phyloP scores from a whole-genome alignment of 2,888 invertebrate species.

The Ecliptopera silaceata region DNA sequence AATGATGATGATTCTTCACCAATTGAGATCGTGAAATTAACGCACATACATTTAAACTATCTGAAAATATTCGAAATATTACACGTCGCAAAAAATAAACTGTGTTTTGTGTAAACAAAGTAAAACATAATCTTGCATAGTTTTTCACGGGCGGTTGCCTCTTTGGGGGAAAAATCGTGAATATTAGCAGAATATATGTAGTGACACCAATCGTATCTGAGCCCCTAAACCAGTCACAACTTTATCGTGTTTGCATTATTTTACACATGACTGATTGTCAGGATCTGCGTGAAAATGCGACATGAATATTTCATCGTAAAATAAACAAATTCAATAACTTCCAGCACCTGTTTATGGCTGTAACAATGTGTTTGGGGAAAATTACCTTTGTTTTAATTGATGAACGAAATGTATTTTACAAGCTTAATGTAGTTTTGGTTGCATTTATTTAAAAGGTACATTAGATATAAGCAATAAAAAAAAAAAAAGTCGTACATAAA shows the following conservation, averaged over 20 bases:
- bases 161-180: conserved; percentile 21
- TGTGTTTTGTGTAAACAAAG: no score
- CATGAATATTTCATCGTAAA: conserved; percentile 71
- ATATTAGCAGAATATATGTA: conserved; percentile 23
- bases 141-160: conserved; percentile 21
- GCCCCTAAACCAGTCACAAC: conserved; percentile 69
- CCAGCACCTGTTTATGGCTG: background rate
- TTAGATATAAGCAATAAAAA: no score
- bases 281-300: conserved; percentile 73
- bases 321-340: conserved; percentile 53
- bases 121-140: conserved; percentile 26
- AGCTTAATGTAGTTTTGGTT: no score
- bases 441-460: no score
- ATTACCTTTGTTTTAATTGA: background rate
- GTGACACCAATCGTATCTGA: conserved; percentile 54
- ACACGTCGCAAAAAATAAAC: no score
- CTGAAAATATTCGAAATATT: no score
- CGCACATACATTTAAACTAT: no score
- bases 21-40: no score
- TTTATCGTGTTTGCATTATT: conserved; percentile 79
- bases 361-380: conserved; percentile 1
- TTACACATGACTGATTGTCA: conserved; percentile 68
- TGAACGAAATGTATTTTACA: no score
- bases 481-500: no score
- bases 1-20: no score